phyloP scores from a whole-genome alignment of 2,113 vertebrate species.

The Polypterus bichir region DNA sequence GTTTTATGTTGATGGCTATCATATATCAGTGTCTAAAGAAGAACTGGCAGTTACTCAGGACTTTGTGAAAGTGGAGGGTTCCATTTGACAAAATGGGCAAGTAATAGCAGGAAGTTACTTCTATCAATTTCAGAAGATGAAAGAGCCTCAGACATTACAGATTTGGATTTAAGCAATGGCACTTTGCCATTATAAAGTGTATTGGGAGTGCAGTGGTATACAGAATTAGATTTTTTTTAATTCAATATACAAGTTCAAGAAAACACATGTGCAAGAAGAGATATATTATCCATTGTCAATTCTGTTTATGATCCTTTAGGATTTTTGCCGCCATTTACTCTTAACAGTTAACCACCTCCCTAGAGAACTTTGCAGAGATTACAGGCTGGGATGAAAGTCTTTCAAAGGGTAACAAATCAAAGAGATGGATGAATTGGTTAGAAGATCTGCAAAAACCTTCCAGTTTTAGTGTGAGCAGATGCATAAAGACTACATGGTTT shows the following conservation, averaged over 20 bases:
- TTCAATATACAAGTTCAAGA: slow-evolving; percentile 8
- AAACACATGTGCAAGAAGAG: background rate
- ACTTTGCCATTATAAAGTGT: background rate
- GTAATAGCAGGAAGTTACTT: slow-evolving; percentile 7
- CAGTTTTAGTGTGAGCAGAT: too few species aligned
- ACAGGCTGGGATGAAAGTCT: too few species aligned
- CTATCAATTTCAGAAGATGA: slow-evolving; percentile 8
- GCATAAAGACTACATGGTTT: slow-evolving; percentile 6
- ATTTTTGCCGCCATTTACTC: too few species aligned
- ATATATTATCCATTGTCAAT: too few species aligned
- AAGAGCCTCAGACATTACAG: slow-evolving; percentile 7
- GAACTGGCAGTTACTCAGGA: background rate
- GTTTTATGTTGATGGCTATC: slow-evolving; percentile 11
- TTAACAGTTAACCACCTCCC: too few species aligned
- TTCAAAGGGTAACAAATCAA: too few species aligned
- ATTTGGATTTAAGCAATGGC: background rate
- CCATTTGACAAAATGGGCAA: slow-evolving; percentile 5
- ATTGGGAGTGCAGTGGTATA: background rate
- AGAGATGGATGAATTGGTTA: too few species aligned
- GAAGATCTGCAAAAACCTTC: too few species aligned
- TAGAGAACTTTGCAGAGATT: too few species aligned
- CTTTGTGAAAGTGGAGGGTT: slow-evolving; percentile 7
- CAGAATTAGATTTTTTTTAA: background rate
- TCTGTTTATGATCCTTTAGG: too few species aligned
- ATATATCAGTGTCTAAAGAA: slow-evolving; percentile 7